Percentiles rank a stretch among this genome's conserved stretches.
Conservation (phyloP, 2,113 vertebrate genomes). For the Hypocryptadius cinnamomeus region DNA sequence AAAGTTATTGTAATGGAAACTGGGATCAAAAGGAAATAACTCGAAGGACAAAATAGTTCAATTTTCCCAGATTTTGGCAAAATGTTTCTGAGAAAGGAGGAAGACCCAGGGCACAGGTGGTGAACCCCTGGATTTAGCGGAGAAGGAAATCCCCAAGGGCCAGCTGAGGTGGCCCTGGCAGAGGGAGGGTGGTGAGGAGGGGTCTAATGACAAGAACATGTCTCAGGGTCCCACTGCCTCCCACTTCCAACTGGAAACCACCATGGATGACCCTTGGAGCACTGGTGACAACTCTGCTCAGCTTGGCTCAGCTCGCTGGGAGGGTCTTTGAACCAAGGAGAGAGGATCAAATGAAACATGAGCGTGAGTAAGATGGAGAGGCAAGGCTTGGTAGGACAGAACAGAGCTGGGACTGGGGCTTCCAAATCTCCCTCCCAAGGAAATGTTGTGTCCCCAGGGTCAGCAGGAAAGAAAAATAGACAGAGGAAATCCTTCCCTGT, state of each 20-base stretch:
- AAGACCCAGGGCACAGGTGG: neutral
- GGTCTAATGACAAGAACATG: neutral
- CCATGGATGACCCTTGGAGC: rapidly evolving
- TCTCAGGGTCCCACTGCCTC: neutral
- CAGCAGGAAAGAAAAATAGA: neutral
- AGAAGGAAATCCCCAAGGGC: neutral
- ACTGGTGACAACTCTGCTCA: neutral
- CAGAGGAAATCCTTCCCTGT: neutral
- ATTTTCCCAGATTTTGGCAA: neutral
- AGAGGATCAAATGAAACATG: rapidly evolving
- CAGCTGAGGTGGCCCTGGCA: neutral
- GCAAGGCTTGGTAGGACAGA: neutral
- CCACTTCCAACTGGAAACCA: neutral
- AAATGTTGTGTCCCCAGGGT: rapidly evolving
- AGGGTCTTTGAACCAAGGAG: neutral
- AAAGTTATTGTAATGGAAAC: neutral
- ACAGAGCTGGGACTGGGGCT: neutral
- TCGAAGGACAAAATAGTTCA: rapidly evolving
- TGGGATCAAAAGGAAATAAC: neutral
- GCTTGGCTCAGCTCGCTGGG: neutral
- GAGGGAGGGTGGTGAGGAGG: neutral
- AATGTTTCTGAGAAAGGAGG: neutral
- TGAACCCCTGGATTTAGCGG: neutral
- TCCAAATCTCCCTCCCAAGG: neutral
- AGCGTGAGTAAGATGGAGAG: rapidly evolving